Evolutionary conservation across 30 jellyfish, hydroid and myxozoan genomes (phyloP).

Genomic region (Morbakka virulenta): DNA sequence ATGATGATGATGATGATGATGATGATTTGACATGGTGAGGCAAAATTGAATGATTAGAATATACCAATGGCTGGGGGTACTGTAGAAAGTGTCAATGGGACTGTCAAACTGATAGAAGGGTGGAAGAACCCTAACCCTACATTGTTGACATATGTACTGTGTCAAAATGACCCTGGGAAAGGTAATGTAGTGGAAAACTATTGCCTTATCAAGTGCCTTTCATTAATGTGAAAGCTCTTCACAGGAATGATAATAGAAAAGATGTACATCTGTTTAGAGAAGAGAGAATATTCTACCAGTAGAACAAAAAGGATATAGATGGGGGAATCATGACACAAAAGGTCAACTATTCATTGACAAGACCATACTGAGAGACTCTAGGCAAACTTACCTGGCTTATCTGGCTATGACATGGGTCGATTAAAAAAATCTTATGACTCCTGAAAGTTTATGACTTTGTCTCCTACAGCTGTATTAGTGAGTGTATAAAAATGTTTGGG

Average conservation of each 20-base stretch:
- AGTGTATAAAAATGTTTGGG: background rate
- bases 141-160: background rate
- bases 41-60: too few species aligned
- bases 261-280: background rate
- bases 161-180: background rate
- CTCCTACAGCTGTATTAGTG: background rate
- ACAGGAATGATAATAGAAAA: background rate
- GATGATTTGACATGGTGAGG: too few species aligned
- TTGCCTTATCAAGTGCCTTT: background rate
- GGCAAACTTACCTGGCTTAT: too few species aligned
- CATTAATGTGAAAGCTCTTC: background rate
- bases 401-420: too few species aligned
- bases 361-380: too few species aligned
- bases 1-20: too few species aligned
- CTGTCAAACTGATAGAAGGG: too few species aligned
- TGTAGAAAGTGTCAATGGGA: too few species aligned
- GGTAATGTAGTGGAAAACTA: background rate
- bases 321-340: background rate
- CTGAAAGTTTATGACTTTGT: background rate
- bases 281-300: background rate
- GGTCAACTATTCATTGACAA: background rate
- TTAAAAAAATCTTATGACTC: too few species aligned
- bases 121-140: too few species aligned
- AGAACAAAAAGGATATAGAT: background rate
- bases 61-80: too few species aligned